Evolutionary conservation across 2,797 vertebrate species (phyloP).

Genomic region (Helostoma temminkii): DNA sequence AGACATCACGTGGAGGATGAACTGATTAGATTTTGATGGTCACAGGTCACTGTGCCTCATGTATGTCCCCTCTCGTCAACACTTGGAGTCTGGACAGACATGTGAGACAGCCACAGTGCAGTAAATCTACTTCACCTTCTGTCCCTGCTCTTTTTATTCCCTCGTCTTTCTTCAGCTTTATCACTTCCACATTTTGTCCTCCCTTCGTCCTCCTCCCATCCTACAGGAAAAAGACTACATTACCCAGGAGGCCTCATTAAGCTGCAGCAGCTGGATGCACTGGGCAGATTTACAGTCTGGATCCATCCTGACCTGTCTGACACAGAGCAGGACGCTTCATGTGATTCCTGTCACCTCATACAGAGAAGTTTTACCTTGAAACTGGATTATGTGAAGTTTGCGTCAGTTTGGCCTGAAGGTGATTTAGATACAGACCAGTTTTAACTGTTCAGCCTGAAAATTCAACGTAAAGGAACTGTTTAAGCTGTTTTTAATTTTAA

Average conservation of each 20-base stretch:
- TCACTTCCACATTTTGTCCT: slow-evolving; percentile 33
- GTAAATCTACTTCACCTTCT: too few species aligned
- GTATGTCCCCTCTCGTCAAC: too few species aligned
- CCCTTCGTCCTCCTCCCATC: slow-evolving; percentile 1
- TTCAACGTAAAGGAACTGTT: too few species aligned
- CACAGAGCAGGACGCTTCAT: neutral
- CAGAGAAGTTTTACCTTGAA: neutral
- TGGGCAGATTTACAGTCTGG: slow-evolving; percentile 39
- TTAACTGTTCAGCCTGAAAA: too few species aligned
- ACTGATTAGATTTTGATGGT: too few species aligned
- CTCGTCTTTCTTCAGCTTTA: neutral
- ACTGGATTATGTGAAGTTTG: neutral
- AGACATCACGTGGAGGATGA: too few species aligned
- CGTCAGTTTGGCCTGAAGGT: neutral
- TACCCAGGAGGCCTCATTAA: slow-evolving; percentile 66
- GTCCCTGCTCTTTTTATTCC: neutral
- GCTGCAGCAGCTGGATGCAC: slow-evolving; percentile 57
- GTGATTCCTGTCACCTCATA: too few species aligned
- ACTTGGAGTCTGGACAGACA: too few species aligned
- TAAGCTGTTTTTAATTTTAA: too few species aligned
- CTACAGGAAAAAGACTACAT: slow-evolving; percentile 33
- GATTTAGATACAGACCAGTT: too few species aligned
- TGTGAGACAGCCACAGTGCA: too few species aligned
- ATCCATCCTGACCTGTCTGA: slow-evolving; percentile 17
- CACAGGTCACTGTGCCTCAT: too few species aligned